These are phyloP conservation scores for Gavialis gangeticus DNA, from an alignment of 2,113 vertebrate species.

Conservation along the genomic window DNA sequence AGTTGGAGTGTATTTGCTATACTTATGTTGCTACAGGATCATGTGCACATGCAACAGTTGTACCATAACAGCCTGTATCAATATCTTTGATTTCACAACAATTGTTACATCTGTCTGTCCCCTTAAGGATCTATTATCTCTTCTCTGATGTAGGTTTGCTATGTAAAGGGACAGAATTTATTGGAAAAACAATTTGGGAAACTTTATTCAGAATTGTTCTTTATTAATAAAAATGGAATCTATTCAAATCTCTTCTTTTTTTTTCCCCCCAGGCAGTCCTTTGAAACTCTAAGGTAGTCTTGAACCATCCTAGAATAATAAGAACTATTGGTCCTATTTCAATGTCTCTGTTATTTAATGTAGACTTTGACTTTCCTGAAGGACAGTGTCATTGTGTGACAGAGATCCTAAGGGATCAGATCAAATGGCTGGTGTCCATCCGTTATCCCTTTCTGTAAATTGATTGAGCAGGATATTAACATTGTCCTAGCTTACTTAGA, in stretches of 20 bases:
- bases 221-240: not conserved
- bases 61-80: too few relatives aligned
- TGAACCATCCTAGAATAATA: not conserved
- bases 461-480: not conserved
- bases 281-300: not conserved
- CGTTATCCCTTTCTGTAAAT: not conserved
- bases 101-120: too few relatives aligned
- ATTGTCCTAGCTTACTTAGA: not conserved
- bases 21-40: too few relatives aligned
- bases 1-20: not conserved
- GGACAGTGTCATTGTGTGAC: not conserved
- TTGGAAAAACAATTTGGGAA: too few relatives aligned
- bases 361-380: not conserved
- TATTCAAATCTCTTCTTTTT: rapidly evolving
- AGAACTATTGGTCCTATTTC: not conserved
- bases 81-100: too few relatives aligned
- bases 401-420: not conserved
- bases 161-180: too few relatives aligned
- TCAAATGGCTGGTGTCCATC: not conserved
- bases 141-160: too few relatives aligned
- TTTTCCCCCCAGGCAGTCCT: not conserved
- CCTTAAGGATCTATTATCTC: too few relatives aligned
- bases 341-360: not conserved
- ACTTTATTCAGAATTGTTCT: not conserved
- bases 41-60: too few relatives aligned